Base-by-base conservation (phyloP, 2,113 vertebrate species). In the Hypocryptadius cinnamomeus region DNA sequence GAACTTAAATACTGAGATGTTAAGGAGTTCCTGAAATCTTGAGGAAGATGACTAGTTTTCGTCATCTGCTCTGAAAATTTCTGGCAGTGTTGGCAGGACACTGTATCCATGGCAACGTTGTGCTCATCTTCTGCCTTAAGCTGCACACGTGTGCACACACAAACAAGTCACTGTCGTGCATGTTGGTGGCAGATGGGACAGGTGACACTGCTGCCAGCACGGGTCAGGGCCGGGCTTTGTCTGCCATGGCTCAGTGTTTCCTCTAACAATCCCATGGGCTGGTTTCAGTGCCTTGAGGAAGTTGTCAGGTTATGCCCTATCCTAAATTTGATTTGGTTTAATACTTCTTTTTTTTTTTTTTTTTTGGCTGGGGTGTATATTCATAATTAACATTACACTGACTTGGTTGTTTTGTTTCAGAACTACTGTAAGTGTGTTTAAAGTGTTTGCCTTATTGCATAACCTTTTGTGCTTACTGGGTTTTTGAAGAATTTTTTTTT, bases 21-120 rank as follows among this genome's bases (percentile, higher is more conserved):
- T 10, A 30, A 66, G 33, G 56, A 86, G 79, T 18, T 91, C 4
- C 14, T 54, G 76, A 66, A 76, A 84, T 81, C 28, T n/a, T 79
- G 65, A 87, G 61, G 40, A 73, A 66, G 66, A 71, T 89, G 51
- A 51, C 24, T 68, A 65, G 85, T 87, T 77, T 80, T 85, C 44
- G 7, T 81, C 66, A 92, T 87, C 81, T 66, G 48, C 54, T 83
- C 69, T 71, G 85, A 64, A 56, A 80, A 87, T 93, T 53, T 13
- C 40, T 87, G 90, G 18, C 65, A 23, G n/a, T 71, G 31, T 78
- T 94, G 6, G 2, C 64, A 69, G 91, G 78, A 35, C 65, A 21
- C 53, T 23, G 91, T 95, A 79, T 90, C 96, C 90, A 93, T 93
- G 79, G 90, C 87, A 93, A 90, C 57, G 0, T 85, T 87, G 79